These are phyloP conservation scores for Steromphala cineraria DNA, from an alignment of 2,888 invertebrate genomes.

Conservation along the genomic window DNA sequence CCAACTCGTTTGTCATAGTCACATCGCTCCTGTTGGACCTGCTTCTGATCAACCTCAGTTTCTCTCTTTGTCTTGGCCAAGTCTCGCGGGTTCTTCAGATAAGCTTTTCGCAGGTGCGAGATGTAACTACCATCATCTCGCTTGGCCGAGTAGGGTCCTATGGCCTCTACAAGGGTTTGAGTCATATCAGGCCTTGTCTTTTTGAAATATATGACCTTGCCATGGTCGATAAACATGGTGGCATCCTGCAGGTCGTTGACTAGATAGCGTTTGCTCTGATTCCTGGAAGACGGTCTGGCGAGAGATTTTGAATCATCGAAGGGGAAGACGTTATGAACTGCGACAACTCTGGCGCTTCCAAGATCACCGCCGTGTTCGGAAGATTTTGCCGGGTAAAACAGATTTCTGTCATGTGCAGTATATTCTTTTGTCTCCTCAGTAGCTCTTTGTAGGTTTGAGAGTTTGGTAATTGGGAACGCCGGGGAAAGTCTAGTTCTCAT, in stretches of 20 bases:
- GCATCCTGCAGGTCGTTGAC: constrained; percentile 45
- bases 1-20: constrained; percentile 56
- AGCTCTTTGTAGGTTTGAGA: constrained; percentile 23
- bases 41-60: constrained; percentile 22
- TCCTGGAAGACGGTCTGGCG: constrained; percentile 14
- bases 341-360: constrained; percentile 21
- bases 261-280: constrained; percentile 36
- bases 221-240: constrained; percentile 44
- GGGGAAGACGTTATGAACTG: constrained; percentile 37
- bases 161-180: constrained; percentile 31
- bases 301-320: constrained; percentile 42
- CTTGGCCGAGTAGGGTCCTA: constrained; percentile 20
- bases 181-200: constrained; percentile 50
- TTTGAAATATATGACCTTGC: constrained; percentile 49
- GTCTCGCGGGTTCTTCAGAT: constrained; percentile 53
- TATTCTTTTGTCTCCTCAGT: constrained; percentile 19
- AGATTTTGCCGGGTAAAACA: neutral
- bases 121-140: constrained; percentile 48
- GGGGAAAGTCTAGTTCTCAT: constrained; percentile 43
- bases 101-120: constrained; percentile 53
- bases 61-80: constrained; percentile 23
- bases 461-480: constrained; percentile 44
- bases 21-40: constrained; percentile 47
- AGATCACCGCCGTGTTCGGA: neutral
- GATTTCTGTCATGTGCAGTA: neutral